phyloP scores from a whole-genome alignment of 2,113 vertebrate genomes.

The Saimiri boliviensis region DNA sequence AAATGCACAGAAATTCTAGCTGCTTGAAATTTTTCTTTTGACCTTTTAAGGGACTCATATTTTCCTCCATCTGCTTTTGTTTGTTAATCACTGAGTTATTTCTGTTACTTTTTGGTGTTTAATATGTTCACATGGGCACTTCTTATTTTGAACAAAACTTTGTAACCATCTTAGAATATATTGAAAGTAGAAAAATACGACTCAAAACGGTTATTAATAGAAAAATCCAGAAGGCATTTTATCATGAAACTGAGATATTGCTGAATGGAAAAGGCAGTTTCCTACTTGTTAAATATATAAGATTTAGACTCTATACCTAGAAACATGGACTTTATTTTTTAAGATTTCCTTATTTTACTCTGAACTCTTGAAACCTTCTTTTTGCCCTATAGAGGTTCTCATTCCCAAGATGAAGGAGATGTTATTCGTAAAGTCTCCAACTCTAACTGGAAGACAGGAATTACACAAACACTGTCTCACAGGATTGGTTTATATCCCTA shows the following conservation, averaged over 20 bases:
- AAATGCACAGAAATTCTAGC: constrained; percentile 48
- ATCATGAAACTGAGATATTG: not conserved
- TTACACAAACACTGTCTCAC: not conserved
- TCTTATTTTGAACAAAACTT: constrained; percentile 24
- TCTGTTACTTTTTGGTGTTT: constrained; percentile 16
- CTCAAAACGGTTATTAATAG: not conserved
- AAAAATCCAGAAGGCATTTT: constrained; percentile 1
- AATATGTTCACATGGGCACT: not conserved
- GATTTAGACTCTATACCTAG: not conserved
- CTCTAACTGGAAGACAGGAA: not conserved
- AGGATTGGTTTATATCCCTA: not conserved
- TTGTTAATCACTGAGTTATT: constrained; percentile 36
- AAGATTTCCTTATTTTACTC: not conserved
- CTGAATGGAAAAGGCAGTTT: not conserved
- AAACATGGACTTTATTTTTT: not conserved
- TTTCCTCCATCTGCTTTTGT: constrained; percentile 59
- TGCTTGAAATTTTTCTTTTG: constrained; percentile 59
- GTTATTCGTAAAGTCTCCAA: not conserved
- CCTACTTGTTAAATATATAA: not conserved
- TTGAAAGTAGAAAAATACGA: not conserved
- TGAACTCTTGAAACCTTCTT: not conserved
- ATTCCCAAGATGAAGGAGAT: not conserved
- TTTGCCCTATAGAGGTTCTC: not conserved
- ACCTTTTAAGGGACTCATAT: constrained; percentile 63
- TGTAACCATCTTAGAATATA: not conserved